Percentiles rank a stretch among this genome's conserved stretches.
phyloP scores from a whole-genome alignment of 2,888 invertebrate species.

The Siphlonurus alternatus region DNA sequence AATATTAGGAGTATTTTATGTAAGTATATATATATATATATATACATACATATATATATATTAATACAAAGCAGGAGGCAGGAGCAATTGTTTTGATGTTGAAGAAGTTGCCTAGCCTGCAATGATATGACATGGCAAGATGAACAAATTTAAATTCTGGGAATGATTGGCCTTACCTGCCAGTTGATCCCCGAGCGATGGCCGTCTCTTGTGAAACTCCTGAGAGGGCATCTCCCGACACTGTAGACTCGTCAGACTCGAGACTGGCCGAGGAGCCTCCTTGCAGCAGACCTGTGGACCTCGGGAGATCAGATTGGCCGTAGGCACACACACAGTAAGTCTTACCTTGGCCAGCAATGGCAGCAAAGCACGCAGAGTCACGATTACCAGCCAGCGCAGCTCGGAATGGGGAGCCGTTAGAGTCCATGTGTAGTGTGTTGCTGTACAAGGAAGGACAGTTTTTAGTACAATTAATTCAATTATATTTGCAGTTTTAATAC shows the following conservation, averaged over 20 bases:
- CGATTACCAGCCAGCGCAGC: slow-evolving; percentile 19
- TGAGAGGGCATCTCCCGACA: slow-evolving; percentile 44
- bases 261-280: slow-evolving; percentile 53
- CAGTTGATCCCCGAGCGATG: slow-evolving; percentile 19
- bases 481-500: too few species aligned
- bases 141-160: too few species aligned
- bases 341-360: slow-evolving; percentile 48
- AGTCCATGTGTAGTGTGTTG: slow-evolving; percentile 54
- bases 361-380: slow-evolving; percentile 54
- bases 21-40: too few species aligned
- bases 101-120: too few species aligned
- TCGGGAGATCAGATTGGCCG: too few species aligned
- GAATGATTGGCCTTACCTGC: background rate
- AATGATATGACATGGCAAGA: too few species aligned
- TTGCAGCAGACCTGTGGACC: slow-evolving; percentile 44
- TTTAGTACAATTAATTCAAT: too few species aligned
- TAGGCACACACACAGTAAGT: background rate
- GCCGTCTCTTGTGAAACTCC: slow-evolving; percentile 40
- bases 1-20: too few species aligned
- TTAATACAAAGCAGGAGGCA: too few species aligned
- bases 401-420: slow-evolving; percentile 18
- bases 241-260: slow-evolving; percentile 53
- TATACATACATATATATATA: too few species aligned
- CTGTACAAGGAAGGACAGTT: too few species aligned
- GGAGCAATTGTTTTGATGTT: too few species aligned